Evolutionary conservation across 1,140 invertebrate genomes (phyloP).

Genomic region (Lordiphosa mommai): DNA sequence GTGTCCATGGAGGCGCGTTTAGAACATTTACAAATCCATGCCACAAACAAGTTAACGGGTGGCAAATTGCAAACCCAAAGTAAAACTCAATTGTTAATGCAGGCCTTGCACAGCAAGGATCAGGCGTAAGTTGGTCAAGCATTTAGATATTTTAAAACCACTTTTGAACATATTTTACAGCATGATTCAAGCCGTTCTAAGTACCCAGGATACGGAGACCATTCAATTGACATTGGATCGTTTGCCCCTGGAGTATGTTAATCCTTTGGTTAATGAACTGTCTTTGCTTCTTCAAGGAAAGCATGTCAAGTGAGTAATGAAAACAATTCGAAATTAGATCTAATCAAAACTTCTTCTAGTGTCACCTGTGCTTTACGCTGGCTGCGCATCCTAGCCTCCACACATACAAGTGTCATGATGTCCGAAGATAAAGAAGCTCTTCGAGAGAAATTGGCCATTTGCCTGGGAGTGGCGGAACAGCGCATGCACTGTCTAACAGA

Average conservation of each 20-base stretch:
- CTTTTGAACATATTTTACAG: constrained; percentile 18
- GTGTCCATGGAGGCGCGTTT: constrained; percentile 88
- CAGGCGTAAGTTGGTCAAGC: constrained; percentile 79
- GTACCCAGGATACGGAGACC: constrained; percentile 81
- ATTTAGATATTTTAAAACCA: not conserved
- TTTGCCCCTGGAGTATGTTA: constrained; percentile 83
- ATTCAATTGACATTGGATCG: constrained; percentile 83
- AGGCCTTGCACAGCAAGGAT: constrained; percentile 90
- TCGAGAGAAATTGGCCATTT: constrained; percentile 80
- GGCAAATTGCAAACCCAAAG: constrained; percentile 82
- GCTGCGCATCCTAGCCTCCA: constrained; percentile 82
- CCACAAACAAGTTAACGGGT: constrained; percentile 74
- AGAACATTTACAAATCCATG: constrained; percentile 83
- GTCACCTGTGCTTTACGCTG: constrained; percentile 83
- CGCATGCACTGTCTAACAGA: constrained; percentile 81
- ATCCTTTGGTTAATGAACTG: constrained; percentile 84
- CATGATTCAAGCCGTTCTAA: constrained; percentile 82
- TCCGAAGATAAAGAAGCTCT: constrained; percentile 67
- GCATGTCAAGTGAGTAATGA: constrained; percentile 81
- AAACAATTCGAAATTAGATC: not conserved
- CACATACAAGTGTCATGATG: constrained; percentile 84
- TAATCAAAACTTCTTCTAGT: constrained; percentile 74
- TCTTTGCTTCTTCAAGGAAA: constrained; percentile 83
- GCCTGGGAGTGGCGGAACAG: constrained; percentile 83
- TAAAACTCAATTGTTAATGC: constrained; percentile 86